phyloP scores from a whole-genome alignment of 2,797 vertebrate genomes.

The Triplophysa bombifrons region DNA sequence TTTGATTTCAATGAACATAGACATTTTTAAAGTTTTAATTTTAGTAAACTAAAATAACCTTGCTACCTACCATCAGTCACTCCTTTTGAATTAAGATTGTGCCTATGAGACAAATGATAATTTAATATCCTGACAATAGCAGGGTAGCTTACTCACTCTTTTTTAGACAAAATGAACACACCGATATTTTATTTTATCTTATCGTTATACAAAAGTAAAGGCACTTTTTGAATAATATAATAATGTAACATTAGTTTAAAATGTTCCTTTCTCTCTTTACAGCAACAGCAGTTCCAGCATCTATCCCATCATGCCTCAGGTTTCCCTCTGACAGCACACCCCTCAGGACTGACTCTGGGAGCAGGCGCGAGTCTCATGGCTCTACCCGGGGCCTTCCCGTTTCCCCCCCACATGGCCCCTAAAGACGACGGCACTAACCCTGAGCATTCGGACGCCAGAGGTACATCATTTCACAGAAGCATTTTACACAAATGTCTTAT shows the following conservation, averaged over 20 bases:
- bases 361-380: slow-evolving; percentile 81
- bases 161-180: too few species aligned
- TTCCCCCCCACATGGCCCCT: slow-evolving; percentile 77
- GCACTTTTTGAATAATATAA: background rate
- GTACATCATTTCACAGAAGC: slow-evolving; percentile 62
- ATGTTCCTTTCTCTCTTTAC: slow-evolving; percentile 54
- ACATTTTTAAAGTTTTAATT: too few species aligned
- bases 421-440: slow-evolving; percentile 83
- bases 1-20: too few species aligned
- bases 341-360: slow-evolving; percentile 79
- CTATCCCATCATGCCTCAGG: slow-evolving; percentile 88
- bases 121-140: too few species aligned
- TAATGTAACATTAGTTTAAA: background rate
- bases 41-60: too few species aligned
- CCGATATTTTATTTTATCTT: too few species aligned
- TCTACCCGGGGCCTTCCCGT: slow-evolving; percentile 80
- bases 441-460: slow-evolving; percentile 81
- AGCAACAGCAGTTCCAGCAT: slow-evolving; percentile 98
- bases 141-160: too few species aligned
- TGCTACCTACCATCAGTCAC: too few species aligned
- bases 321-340: slow-evolving; percentile 83
- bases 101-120: too few species aligned
- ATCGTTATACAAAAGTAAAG: too few species aligned
- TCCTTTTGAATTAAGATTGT: too few species aligned
- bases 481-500: too few species aligned